These are phyloP conservation scores for Ceratotherium simum DNA, from an alignment of 2,113 vertebrate species.

Conservation along the genomic window DNA sequence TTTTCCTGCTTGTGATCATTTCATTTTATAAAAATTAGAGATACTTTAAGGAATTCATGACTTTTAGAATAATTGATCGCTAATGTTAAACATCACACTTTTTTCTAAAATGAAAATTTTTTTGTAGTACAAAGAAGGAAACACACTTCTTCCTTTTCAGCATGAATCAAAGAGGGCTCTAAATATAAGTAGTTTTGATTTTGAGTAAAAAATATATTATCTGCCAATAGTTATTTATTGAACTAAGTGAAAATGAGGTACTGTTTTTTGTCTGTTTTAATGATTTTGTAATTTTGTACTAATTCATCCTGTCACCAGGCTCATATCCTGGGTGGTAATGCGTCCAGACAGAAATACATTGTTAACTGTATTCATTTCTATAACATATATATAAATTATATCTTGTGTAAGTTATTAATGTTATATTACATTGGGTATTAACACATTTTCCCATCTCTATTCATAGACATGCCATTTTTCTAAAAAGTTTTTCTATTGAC, in stretches of 20 bases:
- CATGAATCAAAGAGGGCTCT: not conserved
- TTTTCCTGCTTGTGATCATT: not conserved
- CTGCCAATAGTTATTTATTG: not conserved
- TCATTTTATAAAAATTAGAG: not conserved
- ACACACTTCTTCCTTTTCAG: not conserved
- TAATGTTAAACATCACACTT: not conserved
- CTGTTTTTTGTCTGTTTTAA: not conserved
- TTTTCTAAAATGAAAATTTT: not conserved
- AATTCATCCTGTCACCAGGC: not conserved
- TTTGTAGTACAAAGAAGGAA: not conserved
- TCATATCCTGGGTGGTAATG: not conserved
- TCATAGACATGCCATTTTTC: not conserved
- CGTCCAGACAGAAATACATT: not conserved
- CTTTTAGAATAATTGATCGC: not conserved
- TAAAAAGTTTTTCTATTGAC: not conserved
- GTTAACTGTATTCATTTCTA: not conserved
- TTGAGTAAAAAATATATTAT: not conserved
- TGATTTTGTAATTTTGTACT: not conserved
- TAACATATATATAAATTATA: not conserved
- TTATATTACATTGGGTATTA: not conserved
- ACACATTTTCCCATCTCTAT: not conserved
- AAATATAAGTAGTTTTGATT: not conserved
- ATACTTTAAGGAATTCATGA: not conserved
- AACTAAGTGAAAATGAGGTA: not conserved
- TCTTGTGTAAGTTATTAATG: not conserved